These are phyloP conservation scores for Drosophila lacertosa DNA, from an alignment of 1,140 invertebrate species.

Conservation along the genomic window DNA sequence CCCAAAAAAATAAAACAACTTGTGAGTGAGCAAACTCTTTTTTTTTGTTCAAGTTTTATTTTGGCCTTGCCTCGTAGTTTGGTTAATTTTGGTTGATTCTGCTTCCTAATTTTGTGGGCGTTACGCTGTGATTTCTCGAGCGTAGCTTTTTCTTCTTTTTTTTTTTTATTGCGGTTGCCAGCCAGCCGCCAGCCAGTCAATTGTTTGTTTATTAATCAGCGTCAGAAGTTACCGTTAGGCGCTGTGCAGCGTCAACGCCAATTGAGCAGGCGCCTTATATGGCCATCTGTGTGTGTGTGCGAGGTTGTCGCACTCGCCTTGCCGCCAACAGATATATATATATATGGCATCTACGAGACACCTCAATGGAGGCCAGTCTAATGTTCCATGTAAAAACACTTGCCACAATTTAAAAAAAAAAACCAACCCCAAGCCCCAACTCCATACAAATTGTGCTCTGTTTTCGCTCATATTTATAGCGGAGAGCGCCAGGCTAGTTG, in stretches of 20 bases:
- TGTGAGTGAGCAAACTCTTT: conserved; percentile 44
- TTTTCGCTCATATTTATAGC: conserved; percentile 26
- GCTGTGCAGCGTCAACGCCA: conserved; percentile 44
- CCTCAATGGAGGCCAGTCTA: conserved; percentile 45
- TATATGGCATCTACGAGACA: conserved; percentile 28
- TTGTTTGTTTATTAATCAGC: conserved; percentile 74
- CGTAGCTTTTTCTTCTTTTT: conserved; percentile 29
- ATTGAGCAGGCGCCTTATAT: conserved; percentile 35
- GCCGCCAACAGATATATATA: conserved; percentile 33
- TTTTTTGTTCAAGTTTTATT: conserved; percentile 10
- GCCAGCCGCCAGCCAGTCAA: conserved; percentile 25
- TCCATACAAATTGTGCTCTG: conserved; percentile 35
- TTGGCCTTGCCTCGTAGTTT: conserved; percentile 36
- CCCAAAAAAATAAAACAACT: conserved; percentile 59
- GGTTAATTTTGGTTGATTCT: conserved; percentile 34
- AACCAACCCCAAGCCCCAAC: too few relatives aligned
- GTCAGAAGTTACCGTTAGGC: conserved; percentile 62
- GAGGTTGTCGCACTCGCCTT: conserved; percentile 68
- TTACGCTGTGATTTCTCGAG: conserved; percentile 72
- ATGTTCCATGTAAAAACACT: conserved; percentile 38
- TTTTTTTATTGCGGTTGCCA: conserved; percentile 24
- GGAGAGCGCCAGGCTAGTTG: not conserved
- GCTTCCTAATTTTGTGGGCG: conserved; percentile 75
- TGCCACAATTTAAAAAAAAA: not conserved
- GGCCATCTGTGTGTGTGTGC: conserved; percentile 21